Evolutionary conservation across 2,113 vertebrate species (phyloP).

Genomic region (Ploceus nigricollis): DNA sequence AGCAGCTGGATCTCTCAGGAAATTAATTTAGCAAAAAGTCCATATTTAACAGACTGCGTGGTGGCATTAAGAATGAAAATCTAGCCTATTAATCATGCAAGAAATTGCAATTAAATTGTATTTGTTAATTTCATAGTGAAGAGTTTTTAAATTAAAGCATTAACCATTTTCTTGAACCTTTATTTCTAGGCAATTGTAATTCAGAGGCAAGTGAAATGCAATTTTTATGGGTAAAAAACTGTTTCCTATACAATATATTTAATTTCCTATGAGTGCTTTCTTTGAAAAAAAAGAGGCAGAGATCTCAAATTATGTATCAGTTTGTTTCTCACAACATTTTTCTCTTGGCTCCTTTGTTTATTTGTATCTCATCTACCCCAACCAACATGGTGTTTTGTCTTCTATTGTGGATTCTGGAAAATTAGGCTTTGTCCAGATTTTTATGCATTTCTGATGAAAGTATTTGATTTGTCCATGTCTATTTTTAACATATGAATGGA

Average conservation of each 20-base stretch:
- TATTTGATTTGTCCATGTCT: not conserved
- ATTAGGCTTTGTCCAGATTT: not conserved
- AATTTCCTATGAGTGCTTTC: not conserved
- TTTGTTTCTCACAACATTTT: not conserved
- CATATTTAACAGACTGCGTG: slow-evolving; percentile 57
- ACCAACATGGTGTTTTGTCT: not conserved
- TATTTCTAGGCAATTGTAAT: not conserved
- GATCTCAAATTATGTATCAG: not conserved
- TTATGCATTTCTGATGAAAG: not conserved
- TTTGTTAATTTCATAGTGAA: slow-evolving; percentile 61
- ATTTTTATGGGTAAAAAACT: not conserved
- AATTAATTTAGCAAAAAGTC: slow-evolving; percentile 70
- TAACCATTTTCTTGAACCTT: slow-evolving; percentile 35
- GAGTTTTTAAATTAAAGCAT: slow-evolving; percentile 53
- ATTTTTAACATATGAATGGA: not conserved
- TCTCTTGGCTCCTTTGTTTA: not conserved
- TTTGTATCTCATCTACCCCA: not conserved
- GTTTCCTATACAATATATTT: not conserved
- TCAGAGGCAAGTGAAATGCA: not conserved
- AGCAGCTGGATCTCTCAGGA: slow-evolving; percentile 69
- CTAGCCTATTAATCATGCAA: slow-evolving; percentile 71
- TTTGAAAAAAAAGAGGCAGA: not conserved
- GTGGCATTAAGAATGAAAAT: slow-evolving; percentile 69
- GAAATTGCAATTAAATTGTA: slow-evolving; percentile 58
- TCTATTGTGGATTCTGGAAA: not conserved